These are phyloP conservation scores for Athalia cordata DNA, from an alignment of 2,888 invertebrate genomes.

Conservation along the genomic window DNA sequence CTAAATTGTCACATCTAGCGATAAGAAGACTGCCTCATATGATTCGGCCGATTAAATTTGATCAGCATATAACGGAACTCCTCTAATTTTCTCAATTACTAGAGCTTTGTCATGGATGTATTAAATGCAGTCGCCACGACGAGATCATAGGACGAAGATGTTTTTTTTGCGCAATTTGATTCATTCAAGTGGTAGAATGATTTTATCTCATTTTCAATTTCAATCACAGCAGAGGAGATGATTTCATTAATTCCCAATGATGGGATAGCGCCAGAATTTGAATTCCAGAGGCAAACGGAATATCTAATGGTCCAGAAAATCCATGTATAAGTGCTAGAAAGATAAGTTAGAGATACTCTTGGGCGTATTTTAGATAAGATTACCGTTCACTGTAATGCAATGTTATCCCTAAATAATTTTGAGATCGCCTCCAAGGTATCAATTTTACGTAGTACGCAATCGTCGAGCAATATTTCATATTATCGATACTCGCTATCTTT, in stretches of 20 bases:
- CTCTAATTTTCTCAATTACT: not conserved
- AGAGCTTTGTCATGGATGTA: not conserved
- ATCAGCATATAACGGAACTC: constrained; percentile 18
- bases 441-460: no score
- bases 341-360: constrained; percentile 1
- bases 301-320: not conserved
- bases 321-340: not conserved
- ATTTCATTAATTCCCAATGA: no score
- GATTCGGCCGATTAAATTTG: constrained; percentile 20
- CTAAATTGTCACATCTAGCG: constrained; percentile 16
- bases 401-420: no score
- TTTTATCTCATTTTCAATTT: no score
- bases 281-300: not conserved
- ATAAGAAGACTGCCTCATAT: constrained; percentile 16
- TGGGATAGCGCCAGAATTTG: no score
- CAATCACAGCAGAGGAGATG: no score
- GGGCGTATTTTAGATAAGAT: constrained; percentile 6
- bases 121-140: not conserved
- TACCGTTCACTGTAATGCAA: not conserved
- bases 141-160: not conserved
- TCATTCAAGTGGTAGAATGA: no score
- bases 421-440: no score
- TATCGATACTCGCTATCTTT: no score
- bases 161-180: not conserved
- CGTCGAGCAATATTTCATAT: no score